Evolutionary conservation across 2,888 invertebrate genomes (phyloP), one percentile per base, ranked within the genome.

Genomic region (Epiblema foenella): DNA sequence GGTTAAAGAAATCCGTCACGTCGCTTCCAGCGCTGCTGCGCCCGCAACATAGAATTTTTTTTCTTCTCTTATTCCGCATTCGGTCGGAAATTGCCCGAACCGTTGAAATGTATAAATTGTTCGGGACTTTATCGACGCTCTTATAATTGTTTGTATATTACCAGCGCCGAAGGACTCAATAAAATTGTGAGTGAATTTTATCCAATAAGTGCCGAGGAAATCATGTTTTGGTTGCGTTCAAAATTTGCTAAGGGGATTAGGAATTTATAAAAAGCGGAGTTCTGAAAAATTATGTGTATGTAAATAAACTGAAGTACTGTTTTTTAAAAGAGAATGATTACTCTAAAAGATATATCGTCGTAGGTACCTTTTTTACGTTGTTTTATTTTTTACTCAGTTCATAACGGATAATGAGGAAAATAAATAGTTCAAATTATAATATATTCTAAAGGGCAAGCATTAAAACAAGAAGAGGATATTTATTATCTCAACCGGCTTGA

Each of bases 31-130:
- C 24, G 39, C n/a, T 17, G n/a, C 52, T 39, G 18, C 20, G 39
- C 42, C 73, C 75, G 75, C 73, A 68, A 63, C 60, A 54, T 68
- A 77, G 77, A 78, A 75, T 77, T 79, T 81, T 79, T 42, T 77
- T 77, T 77, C 73, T 73, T 75, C 77, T 76, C 77, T 77, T 79
- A 79, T 81, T 79, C 77, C 75, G 77, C 76, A 78, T 78, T 78
- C 78, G 77, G 74, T 73, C 77, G 79, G 77, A 76, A 81, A 79
- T 73, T 79, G 77, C 74, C 75, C 69, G 63, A 75, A 75, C 78
- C 74, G 74, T 75, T 75, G 74, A 79, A 78, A 80, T 69, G 69
- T 69, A 69, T 65, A 73, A 73, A 67, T 78, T 77, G 77, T 79
- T 75, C 77, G 75, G 73, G 73, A 57, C 69, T 75, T 74, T 78